Evolutionary conservation across 2,797 vertebrate genomes (phyloP), one percentile per base, ranked within the genome.

Genomic region (Sebastes variabilis): DNA sequence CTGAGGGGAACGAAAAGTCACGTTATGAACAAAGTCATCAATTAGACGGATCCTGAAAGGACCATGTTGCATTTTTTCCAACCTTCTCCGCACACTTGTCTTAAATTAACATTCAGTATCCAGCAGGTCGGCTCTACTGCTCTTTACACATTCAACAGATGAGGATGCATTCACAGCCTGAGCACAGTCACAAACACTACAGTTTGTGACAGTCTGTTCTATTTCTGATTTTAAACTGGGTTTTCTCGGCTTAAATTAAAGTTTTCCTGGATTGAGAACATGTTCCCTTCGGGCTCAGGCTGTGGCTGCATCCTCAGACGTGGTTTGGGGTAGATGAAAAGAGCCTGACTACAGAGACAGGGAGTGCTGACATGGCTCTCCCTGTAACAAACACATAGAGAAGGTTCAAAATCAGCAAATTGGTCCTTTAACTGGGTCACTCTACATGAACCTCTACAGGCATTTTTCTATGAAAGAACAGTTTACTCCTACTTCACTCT

Each of bases 1-100:
- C 99, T 99, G 89, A 30, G 22, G 66, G 32, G 46, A 66, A 66
- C 3, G 9, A 75, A 22, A 68, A 69, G 55, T 11, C 18, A 16
- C 12, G 34, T 55, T 4, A 56, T 3, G 7, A 54, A 64, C 30
- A 18, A 2, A 34, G 11, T 59, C 12, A 59, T 12, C 18, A 16
- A 2, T 8, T 16, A 20, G 34, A 46, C 14, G 29, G 20, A 79
- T 67, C 2, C 14, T 46, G n/a, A 2, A 77, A 55, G 78, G 49
- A 88, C 54, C 70, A 61, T 13, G 16, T 42, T 76, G 82, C 56
- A 13, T 34, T 66, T 55, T 75, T 32, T 73, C 12, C 66, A 81
- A 81, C 77, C 56, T 36, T 66, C 25, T 74, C 34, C 30, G 27
- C 16, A 62, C 9, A 38, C 11, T 9, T 20, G 25, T 56, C 13